Evolutionary conservation across 2,888 invertebrate species (phyloP).

Genomic region (Leptodirus hochenwartii): DNA sequence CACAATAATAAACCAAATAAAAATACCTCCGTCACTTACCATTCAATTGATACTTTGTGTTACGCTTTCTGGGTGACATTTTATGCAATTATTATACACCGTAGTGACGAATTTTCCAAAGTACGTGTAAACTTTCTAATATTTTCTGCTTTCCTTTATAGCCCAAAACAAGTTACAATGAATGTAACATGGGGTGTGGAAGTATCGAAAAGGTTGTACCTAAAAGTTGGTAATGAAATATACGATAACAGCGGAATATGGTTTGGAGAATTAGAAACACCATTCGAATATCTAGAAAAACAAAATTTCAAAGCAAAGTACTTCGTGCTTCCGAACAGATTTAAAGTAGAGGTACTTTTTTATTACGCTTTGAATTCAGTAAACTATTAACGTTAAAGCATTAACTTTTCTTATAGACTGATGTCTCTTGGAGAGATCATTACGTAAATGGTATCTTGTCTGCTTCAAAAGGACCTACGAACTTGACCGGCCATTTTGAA

Average conservation of each 20-base stretch:
- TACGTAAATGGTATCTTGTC: conserved; percentile 13
- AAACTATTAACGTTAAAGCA: conserved; percentile 1
- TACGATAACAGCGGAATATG: conserved; percentile 15
- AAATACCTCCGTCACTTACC: no score
- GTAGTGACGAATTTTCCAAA: no score
- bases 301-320: conserved; percentile 15
- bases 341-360: conserved; percentile 14
- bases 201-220: conserved; percentile 13
- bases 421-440: conserved; percentile 14
- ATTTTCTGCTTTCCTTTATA: conserved; percentile 7
- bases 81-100: no score
- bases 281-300: conserved; percentile 14
- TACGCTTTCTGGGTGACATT: no score
- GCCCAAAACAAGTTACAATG: conserved; percentile 15
- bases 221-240: conserved; percentile 15
- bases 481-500: conserved; percentile 12
- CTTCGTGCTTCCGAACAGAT: conserved; percentile 12
- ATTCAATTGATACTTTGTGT: no score
- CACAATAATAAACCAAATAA: no score
- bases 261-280: conserved; percentile 16
- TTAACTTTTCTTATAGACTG: conserved; percentile 11
- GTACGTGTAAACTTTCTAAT: no score
- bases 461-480: conserved; percentile 12
- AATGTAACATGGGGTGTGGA: conserved; percentile 16
- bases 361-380: conserved; percentile 5